Evolutionary conservation across 2,797 vertebrate genomes (phyloP).

Genomic region (Petrocephalus schoutedeni): DNA sequence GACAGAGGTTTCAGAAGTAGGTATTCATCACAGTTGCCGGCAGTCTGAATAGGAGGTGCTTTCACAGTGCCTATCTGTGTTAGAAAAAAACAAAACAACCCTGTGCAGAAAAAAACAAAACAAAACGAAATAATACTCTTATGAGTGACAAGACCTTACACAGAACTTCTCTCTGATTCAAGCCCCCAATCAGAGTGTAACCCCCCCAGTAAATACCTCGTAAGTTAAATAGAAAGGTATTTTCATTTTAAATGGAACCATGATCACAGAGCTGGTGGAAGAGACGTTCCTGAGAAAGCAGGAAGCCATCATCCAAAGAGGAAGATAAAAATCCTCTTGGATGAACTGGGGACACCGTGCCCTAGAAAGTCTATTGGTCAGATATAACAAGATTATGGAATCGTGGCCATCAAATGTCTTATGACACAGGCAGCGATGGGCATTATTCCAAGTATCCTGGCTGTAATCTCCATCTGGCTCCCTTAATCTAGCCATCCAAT

Average conservation of each 20-base stretch:
- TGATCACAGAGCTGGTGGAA: neutral
- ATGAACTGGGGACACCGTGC: neutral
- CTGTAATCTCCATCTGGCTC: neutral
- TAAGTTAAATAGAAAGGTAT: neutral
- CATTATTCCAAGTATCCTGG: conserved; percentile 7
- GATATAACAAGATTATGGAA: neutral
- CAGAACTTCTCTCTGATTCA: neutral
- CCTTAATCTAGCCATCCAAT: neutral
- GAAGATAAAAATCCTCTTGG: neutral
- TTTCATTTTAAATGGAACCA: neutral
- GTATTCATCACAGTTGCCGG: conserved; percentile 58
- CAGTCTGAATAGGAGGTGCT: conserved; percentile 49
- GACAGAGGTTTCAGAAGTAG: conserved; percentile 55
- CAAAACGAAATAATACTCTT: neutral
- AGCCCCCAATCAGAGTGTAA: neutral
- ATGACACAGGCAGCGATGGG: neutral
- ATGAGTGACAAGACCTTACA: neutral
- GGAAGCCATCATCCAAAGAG: neutral
- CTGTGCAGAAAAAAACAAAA: neutral
- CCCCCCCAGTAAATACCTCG: neutral
- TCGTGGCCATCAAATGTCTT: neutral
- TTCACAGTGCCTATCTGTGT: conserved; percentile 41
- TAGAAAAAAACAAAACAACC: conserved; percentile 10
- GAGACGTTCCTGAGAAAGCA: neutral
- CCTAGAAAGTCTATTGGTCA: neutral